Evolutionary conservation across 2,888 invertebrate species (phyloP), one percentile per base, ranked within the genome.

Genomic region (Elysia crispata): DNA sequence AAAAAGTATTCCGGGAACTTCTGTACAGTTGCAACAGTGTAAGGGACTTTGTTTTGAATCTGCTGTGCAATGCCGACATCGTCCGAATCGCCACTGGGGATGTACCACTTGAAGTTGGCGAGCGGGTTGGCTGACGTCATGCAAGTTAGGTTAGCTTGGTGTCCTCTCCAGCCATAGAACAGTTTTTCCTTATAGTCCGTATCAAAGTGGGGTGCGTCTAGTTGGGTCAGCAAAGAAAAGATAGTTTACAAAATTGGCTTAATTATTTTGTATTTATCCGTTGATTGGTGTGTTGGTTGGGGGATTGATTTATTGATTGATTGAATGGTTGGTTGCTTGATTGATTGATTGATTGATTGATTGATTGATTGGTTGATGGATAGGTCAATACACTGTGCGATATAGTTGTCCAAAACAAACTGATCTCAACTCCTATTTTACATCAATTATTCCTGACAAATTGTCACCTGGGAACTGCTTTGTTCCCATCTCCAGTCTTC

Each of bases 61-160:
- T 20, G 30, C 28, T 15, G 25, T n/a, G 69, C 69, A 3, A 31
- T 31, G 41, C 33, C 15, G n/a, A 33, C n/a, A 11, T 69, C 54
- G 20, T 50, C 33, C 33, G 31, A 28, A 5, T 70, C 77, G 1
- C 11, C 25, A 18, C 13, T 31, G 1, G n/a, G 41, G 20, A 69
- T 67, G 28, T 62, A 49, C 75, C 75, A 79, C 57, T 41, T 11
- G 25, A 79, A 41, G 28, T 0, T 20, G 33, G 79, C 75, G 0
- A 73, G 8, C 13, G 60, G 49, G 30, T 79, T 79, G 33, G 75
- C 79, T 25, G 69, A 75, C 15, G 75, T 69, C 60, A 31, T 57
- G 49, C 79, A 79, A 6, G 79, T 75, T 33, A 79, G 13, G 67
- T 79, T 79, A n/a, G 79, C 75, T n/a, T 49, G 54, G 75, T 79